Conservation (phyloP, 2,888 invertebrate genomes). For the Cerastis leucographa region DNA sequence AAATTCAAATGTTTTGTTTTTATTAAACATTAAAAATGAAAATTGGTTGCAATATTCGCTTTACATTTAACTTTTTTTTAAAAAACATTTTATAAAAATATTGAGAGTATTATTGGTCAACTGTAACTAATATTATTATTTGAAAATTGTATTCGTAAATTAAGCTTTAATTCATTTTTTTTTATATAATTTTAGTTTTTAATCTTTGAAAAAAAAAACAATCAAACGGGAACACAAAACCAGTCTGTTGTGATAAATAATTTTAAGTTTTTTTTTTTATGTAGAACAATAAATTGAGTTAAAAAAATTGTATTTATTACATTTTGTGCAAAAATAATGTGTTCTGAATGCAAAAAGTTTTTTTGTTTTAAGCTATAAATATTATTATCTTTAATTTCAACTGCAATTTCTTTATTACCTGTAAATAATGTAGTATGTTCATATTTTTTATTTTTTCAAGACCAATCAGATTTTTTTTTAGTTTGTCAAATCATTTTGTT, state of each 20-base stretch:
- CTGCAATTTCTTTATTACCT: conserved; percentile 69
- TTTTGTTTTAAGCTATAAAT: conserved; percentile 65
- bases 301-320: conserved; percentile 73
- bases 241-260: conserved; percentile 89
- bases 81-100: conserved; percentile 42
- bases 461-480: conserved; percentile 22
- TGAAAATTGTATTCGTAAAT: conserved; percentile 72
- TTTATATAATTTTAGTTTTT: conserved; percentile 83
- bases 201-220: conserved; percentile 70
- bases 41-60: conserved; percentile 58
- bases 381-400: conserved; percentile 61
- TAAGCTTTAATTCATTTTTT: conserved; percentile 85
- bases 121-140: conserved; percentile 57
- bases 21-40: conserved; percentile 1
- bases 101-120: conserved; percentile 45
- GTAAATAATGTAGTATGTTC: conserved; percentile 64
- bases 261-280: conserved; percentile 79
- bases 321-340: conserved; percentile 74
- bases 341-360: conserved; percentile 71
- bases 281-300: conserved; percentile 71
- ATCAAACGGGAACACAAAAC: conserved; percentile 83
- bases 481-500: conserved; percentile 36
- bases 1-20: neutral
- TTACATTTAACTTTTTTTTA: conserved; percentile 25
- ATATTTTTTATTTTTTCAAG: conserved; percentile 48